phyloP scores from a whole-genome alignment of 2,113 vertebrate species.

The Serinus canaria region DNA sequence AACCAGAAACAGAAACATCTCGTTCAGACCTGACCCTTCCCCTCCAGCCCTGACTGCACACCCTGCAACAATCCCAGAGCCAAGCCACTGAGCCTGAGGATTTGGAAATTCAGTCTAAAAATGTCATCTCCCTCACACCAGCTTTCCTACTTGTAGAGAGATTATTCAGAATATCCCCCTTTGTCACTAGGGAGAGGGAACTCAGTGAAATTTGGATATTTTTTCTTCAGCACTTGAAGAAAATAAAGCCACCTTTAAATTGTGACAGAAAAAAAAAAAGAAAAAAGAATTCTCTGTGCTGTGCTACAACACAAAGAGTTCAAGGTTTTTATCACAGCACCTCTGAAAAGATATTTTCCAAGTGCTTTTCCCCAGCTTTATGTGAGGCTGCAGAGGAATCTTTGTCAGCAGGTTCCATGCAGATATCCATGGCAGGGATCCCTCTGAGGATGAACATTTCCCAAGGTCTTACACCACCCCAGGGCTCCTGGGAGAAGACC shows the following conservation, averaged over 20 bases:
- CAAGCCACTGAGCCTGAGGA: accelerated
- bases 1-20: background rate
- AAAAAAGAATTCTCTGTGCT: background rate
- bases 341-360: background rate
- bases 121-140: background rate
- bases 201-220: background rate
- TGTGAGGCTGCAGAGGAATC: background rate
- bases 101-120: background rate
- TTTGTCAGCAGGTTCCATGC: background rate
- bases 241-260: background rate
- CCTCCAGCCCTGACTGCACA: background rate
- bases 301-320: background rate
- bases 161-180: background rate
- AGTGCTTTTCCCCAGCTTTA: background rate
- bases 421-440: background rate
- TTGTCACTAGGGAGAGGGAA: background rate
- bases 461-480: background rate
- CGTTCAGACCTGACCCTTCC: background rate
- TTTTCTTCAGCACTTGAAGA: background rate
- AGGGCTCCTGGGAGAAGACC: background rate
- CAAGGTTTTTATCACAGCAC: accelerated
- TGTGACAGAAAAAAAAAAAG: no score
- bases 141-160: background rate
- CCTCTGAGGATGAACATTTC: background rate
- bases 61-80: background rate